Conservation (phyloP, 1,140 invertebrate genomes). For the Macrocentrus cingulum region DNA sequence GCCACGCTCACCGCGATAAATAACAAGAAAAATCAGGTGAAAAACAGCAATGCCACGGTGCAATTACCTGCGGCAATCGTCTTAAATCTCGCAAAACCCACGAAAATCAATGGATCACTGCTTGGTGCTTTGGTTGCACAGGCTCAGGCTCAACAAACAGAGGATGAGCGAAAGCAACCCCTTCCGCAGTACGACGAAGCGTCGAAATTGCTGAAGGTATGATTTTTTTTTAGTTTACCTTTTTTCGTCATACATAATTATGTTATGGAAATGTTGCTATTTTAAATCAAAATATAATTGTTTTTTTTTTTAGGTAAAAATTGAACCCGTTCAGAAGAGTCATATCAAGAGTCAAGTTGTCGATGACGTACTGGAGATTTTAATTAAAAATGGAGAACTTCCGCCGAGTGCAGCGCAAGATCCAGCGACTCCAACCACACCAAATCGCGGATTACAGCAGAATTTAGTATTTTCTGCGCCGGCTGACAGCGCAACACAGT, state of each 20-base stretch:
- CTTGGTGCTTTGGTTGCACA: slow-evolving; percentile 53
- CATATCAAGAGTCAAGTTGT: slow-evolving; percentile 82
- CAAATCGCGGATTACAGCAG: slow-evolving; percentile 53
- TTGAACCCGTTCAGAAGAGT: slow-evolving; percentile 58
- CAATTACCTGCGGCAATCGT: slow-evolving; percentile 55
- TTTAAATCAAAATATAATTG: too few species aligned
- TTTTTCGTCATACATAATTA: too few species aligned
- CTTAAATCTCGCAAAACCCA: slow-evolving; percentile 51
- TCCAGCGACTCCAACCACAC: slow-evolving; percentile 70
- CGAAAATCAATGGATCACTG: slow-evolving; percentile 54
- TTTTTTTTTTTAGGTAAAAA: slow-evolving; percentile 46
- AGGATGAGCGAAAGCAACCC: slow-evolving; percentile 51
- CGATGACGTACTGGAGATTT: slow-evolving; percentile 92
- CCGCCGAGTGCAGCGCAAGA: slow-evolving; percentile 84
- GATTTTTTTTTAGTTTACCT: slow-evolving; percentile 13
- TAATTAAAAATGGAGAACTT: slow-evolving; percentile 90
- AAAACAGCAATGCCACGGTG: slow-evolving; percentile 51
- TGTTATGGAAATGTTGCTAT: too few species aligned
- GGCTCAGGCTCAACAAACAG: slow-evolving; percentile 51
- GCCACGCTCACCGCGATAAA: slow-evolving; percentile 53
- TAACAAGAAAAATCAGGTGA: slow-evolving; percentile 57
- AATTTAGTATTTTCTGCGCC: slow-evolving; percentile 52
- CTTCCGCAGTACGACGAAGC: slow-evolving; percentile 71
- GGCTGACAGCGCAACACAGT: slow-evolving; percentile 48
- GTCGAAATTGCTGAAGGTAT: slow-evolving; percentile 64